These are phyloP conservation scores for Netelia inedita DNA, from an alignment of 2,888 invertebrate genomes.

Conservation along the genomic window DNA sequence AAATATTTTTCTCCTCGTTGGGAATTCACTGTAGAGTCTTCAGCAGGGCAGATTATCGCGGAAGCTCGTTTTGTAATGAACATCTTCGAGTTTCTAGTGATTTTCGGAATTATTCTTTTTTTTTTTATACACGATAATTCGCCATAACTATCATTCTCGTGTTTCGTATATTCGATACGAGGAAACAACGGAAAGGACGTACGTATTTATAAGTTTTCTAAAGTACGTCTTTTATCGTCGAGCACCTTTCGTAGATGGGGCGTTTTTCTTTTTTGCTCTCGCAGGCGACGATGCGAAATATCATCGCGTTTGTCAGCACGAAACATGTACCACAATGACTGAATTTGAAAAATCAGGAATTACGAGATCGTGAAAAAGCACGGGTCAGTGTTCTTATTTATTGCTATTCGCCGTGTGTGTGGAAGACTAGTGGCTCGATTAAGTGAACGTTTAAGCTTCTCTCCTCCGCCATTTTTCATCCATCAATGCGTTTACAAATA, in stretches of 20 bases:
- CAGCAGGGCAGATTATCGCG: neutral
- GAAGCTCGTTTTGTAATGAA: slow-evolving; percentile 16
- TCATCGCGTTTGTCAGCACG: neutral
- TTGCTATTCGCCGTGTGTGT: slow-evolving; percentile 9
- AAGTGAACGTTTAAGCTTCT: neutral
- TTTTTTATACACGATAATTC: slow-evolving; percentile 28
- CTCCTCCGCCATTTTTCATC: neutral
- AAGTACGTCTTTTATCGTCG: slow-evolving; percentile 2
- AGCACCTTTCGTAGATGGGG: neutral
- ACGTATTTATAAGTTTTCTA: slow-evolving; percentile 12
- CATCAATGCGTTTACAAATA: neutral
- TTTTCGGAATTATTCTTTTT: slow-evolving; percentile 15
- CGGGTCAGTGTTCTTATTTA: neutral
- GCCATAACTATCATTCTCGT: neutral
- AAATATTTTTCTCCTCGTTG: neutral
- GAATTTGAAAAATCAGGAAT: neutral
- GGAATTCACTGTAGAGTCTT: slow-evolving; percentile 20
- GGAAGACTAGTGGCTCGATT: neutral
- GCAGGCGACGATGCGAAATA: neutral
- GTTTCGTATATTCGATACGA: slow-evolving; percentile 7
- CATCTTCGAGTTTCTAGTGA: slow-evolving; percentile 22
- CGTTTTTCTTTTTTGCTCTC: neutral
- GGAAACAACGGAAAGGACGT: neutral
- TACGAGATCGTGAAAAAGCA: neutral
- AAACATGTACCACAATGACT: neutral